phyloP scores from a whole-genome alignment of 2,888 invertebrate species.

The Acleris holmiana region DNA sequence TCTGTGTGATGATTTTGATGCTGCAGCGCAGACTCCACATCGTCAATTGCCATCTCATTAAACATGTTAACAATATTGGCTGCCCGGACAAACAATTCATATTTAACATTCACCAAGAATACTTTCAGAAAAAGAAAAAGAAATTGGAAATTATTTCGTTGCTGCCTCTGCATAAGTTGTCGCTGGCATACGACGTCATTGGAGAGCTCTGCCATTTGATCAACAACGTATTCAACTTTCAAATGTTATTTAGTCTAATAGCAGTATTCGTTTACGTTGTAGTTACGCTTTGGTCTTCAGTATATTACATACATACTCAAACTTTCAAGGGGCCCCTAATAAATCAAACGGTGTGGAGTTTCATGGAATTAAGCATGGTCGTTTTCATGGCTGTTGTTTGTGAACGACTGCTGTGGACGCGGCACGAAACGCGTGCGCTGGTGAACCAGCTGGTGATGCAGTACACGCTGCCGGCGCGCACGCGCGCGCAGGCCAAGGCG shows the following conservation, averaged over 20 bases:
- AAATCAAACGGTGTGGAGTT: slow-evolving; percentile 30
- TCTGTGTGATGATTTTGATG: slow-evolving; percentile 25
- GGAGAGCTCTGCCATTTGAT: slow-evolving; percentile 35
- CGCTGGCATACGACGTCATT: slow-evolving; percentile 31
- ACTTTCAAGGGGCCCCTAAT: slow-evolving; percentile 8
- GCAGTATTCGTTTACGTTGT: slow-evolving; percentile 34
- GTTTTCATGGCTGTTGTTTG: slow-evolving; percentile 32
- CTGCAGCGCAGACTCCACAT: slow-evolving; percentile 22
- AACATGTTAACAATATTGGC: background rate
- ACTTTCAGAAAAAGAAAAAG: background rate
- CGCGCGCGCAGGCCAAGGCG: slow-evolving; percentile 37
- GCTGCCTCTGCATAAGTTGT: slow-evolving; percentile 27
- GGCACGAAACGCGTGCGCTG: slow-evolving; percentile 33
- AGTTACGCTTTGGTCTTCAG: slow-evolving; percentile 34
- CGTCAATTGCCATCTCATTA: slow-evolving; percentile 24
- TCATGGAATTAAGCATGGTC: slow-evolving; percentile 20
- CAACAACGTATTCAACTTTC: slow-evolving; percentile 37
- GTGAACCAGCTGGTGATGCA: slow-evolving; percentile 39
- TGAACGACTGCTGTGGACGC: slow-evolving; percentile 22
- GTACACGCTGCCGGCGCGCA: slow-evolving; percentile 23
- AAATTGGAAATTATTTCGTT: background rate
- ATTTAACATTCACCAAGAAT: background rate
- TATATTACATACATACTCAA: slow-evolving; percentile 26
- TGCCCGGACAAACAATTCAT: background rate
- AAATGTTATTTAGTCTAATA: slow-evolving; percentile 35